Evolutionary conservation across 1,140 invertebrate species (phyloP).

Genomic region (Heliconius melpomene): DNA sequence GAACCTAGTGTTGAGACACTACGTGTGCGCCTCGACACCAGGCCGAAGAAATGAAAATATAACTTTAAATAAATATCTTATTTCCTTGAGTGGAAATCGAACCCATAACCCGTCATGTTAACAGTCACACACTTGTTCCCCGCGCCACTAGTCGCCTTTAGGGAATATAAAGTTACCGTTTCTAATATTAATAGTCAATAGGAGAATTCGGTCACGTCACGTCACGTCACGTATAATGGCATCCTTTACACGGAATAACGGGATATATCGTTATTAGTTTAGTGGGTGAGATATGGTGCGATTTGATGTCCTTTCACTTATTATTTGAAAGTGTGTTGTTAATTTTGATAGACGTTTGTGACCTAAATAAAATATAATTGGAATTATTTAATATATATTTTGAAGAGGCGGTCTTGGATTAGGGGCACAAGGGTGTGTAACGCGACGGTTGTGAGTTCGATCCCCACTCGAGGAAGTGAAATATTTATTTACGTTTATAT

Average conservation of each 20-base stretch:
- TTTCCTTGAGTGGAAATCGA: too few species aligned
- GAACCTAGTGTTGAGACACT: too few species aligned
- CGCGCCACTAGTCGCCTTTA: slow-evolving; percentile 12
- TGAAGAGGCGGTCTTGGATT: too few species aligned
- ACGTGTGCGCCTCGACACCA: too few species aligned
- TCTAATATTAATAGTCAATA: slow-evolving; percentile 43
- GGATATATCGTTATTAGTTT: slow-evolving; percentile 39
- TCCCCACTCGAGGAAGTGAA: too few species aligned
- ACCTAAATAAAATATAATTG: neutral
- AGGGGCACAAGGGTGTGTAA: too few species aligned
- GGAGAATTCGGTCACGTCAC: slow-evolving; percentile 24
- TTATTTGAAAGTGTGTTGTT: slow-evolving; percentile 26
- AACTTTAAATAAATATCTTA: too few species aligned
- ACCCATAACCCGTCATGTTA: too few species aligned
- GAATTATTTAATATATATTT: neutral
- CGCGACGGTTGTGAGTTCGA: too few species aligned
- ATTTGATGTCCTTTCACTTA: slow-evolving; percentile 41
- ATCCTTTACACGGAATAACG: slow-evolving; percentile 34
- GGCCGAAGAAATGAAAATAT: too few species aligned
- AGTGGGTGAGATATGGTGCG: slow-evolving; percentile 35
- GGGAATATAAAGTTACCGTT: slow-evolving; percentile 44
- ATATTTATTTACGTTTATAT: too few species aligned
- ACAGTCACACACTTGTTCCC: too few species aligned
- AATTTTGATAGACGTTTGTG: neutral
- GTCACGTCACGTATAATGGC: slow-evolving; percentile 42